A percentile compares a stretch with the other conserved stretches of the same genome.
These are phyloP conservation scores for Cephalopterus ornatus DNA, from an alignment of 2,113 vertebrate genomes.

Conservation along the genomic window DNA sequence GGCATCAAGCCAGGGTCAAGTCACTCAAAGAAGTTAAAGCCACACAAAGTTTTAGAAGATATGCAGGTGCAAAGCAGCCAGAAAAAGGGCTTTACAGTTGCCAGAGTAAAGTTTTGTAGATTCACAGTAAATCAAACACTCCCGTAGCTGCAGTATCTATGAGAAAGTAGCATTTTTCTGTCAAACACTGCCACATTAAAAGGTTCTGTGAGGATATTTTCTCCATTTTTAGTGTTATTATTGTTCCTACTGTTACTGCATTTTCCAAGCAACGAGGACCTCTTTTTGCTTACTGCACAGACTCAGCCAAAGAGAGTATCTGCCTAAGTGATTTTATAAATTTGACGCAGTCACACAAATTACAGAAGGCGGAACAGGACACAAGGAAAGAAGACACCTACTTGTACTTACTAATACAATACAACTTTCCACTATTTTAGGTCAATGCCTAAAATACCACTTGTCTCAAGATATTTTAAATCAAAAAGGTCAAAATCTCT, in stretches of 20 bases:
- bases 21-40: background rate
- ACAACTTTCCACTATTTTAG: background rate
- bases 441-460: background rate
- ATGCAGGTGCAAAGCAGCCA: background rate
- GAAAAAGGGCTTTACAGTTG: background rate
- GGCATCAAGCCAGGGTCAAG: background rate
- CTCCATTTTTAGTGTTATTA: background rate
- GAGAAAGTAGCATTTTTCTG: background rate
- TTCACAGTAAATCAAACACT: background rate
- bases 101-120: background rate
- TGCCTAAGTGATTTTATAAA: background rate
- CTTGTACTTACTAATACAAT: background rate
- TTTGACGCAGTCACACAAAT: background rate
- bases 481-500: background rate
- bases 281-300: background rate
- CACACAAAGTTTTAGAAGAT: background rate
- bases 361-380: background rate
- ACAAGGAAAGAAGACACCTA: background rate
- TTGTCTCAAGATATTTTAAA: background rate
- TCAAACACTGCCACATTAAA: background rate
- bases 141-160: background rate
- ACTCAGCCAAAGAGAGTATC: background rate
- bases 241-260: background rate
- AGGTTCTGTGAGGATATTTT: background rate
- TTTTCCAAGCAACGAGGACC: background rate